Percentiles rank a stretch among this genome's conserved stretches.
phyloP scores from a whole-genome alignment of 2,113 vertebrate species.

The Vidua macroura region DNA sequence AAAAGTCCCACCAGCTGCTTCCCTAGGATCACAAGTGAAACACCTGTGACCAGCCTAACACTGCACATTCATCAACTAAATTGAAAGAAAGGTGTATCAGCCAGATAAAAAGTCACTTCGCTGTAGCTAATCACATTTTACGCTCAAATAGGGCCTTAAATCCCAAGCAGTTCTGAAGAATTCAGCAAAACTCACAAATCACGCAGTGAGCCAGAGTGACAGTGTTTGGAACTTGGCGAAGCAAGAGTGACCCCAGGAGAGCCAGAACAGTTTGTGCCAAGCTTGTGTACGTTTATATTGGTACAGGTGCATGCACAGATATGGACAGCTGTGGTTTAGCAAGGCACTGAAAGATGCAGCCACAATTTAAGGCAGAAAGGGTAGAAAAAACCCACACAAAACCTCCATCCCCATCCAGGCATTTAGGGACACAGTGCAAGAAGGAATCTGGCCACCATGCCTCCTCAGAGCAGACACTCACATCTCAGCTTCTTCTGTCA shows the following conservation, averaged over 20 bases:
- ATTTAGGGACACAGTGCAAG: background rate
- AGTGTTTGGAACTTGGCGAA: background rate
- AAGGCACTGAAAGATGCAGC: background rate
- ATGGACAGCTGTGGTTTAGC: background rate
- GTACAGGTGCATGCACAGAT: background rate
- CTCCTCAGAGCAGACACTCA: background rate
- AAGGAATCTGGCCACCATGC: background rate
- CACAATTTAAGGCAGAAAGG: background rate
- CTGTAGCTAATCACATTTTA: slow-evolving; percentile 14
- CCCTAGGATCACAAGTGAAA: background rate
- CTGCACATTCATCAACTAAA: background rate
- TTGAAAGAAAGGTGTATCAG: slow-evolving; percentile 32
- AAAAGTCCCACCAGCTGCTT: background rate
- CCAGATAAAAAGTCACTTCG: slow-evolving; percentile 18
- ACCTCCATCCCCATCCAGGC: too few relatives aligned
- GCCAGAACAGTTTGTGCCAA: background rate
- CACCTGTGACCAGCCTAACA: background rate
- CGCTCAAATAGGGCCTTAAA: background rate
- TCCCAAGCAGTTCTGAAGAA: background rate
- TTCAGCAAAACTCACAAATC: background rate
- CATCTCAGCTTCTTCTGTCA: background rate
- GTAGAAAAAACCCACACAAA: background rate
- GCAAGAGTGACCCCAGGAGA: background rate
- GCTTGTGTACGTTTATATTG: background rate
- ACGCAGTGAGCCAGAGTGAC: background rate